Percentiles rank a stretch among this genome's conserved stretches.
These are phyloP conservation scores for Notodonta ziczac DNA, from an alignment of 2,888 invertebrate species.

Conservation along the genomic window DNA sequence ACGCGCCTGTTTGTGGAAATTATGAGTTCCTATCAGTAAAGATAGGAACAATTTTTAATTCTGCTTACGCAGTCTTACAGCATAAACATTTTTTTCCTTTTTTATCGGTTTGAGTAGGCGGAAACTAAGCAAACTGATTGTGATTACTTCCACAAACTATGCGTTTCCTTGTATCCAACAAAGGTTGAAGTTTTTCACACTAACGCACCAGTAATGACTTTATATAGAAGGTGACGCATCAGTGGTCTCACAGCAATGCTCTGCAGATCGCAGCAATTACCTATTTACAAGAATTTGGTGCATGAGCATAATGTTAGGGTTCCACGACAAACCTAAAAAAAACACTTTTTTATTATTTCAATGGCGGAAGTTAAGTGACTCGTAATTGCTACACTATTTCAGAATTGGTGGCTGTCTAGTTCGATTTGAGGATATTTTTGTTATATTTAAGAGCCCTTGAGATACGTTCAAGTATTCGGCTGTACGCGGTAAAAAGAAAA, in stretches of 20 bases:
- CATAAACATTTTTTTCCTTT: background rate
- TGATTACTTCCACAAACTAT: background rate
- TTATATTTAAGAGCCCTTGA: no score
- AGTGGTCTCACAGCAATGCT: conserved; percentile 23
- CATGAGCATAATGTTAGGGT: conserved; percentile 8
- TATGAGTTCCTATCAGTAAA: no score
- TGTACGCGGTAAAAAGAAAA: no score
- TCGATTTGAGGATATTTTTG: no score
- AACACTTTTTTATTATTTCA: background rate
- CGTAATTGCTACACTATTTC: no score
- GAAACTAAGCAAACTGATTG: background rate
- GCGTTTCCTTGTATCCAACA: background rate
- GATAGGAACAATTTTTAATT: background rate
- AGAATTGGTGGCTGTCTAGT: no score
- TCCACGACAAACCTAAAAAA: background rate
- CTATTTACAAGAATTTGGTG: conserved; percentile 14
- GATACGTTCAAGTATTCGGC: no score
- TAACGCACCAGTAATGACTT: background rate
- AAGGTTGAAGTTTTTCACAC: background rate
- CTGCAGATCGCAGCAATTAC: conserved; percentile 10
- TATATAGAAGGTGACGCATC: conserved; percentile 24
- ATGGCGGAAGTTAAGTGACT: no score
- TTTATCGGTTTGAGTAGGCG: background rate
- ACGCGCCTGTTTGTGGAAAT: no score
- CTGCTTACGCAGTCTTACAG: background rate